These are phyloP conservation scores for Taurulus bubalis DNA, from an alignment of 2,113 vertebrate genomes.

Conservation along the genomic window DNA sequence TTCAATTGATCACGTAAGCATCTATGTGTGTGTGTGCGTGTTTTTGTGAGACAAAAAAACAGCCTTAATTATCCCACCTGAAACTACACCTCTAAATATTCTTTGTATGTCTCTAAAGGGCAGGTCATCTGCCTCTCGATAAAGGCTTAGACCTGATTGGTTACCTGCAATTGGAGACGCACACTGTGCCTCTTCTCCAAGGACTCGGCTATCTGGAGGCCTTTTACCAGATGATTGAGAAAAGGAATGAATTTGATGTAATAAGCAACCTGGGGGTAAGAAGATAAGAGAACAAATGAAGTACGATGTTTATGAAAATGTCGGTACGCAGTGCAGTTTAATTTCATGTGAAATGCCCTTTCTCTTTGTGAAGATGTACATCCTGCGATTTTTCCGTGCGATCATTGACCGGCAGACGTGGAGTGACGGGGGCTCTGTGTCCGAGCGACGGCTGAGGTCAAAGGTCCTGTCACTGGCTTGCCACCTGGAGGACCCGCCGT, in stretches of 20 bases:
- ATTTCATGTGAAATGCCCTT: not conserved
- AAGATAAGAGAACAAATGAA: no score
- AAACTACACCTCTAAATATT: slow-evolving; percentile 26
- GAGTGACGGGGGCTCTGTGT: slow-evolving; percentile 80
- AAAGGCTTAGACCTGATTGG: slow-evolving; percentile 81
- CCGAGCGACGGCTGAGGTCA: slow-evolving; percentile 81
- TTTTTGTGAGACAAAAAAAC: not conserved
- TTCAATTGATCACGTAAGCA: slow-evolving; percentile 85
- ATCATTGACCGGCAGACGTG: slow-evolving; percentile 84
- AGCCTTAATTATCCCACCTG: not conserved
- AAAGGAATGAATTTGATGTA: slow-evolving; percentile 73
- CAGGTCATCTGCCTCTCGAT: slow-evolving; percentile 78
- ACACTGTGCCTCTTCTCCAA: slow-evolving; percentile 82
- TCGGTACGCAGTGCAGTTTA: not conserved
- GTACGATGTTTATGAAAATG: not conserved
- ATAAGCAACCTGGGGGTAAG: slow-evolving; percentile 79
- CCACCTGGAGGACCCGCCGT: slow-evolving; percentile 77
- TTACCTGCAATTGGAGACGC: slow-evolving; percentile 80
- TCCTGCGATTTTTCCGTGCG: slow-evolving; percentile 79
- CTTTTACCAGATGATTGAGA: slow-evolving; percentile 79
- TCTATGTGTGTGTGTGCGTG: slow-evolving; percentile 6
- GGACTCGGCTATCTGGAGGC: slow-evolving; percentile 80
- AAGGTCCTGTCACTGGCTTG: slow-evolving; percentile 83
- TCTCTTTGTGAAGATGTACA: slow-evolving; percentile 75
- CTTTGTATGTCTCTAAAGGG: slow-evolving; percentile 65